These are phyloP conservation scores for Parochlus steinenii DNA, from an alignment of 2,888 invertebrate species.

Conservation along the genomic window DNA sequence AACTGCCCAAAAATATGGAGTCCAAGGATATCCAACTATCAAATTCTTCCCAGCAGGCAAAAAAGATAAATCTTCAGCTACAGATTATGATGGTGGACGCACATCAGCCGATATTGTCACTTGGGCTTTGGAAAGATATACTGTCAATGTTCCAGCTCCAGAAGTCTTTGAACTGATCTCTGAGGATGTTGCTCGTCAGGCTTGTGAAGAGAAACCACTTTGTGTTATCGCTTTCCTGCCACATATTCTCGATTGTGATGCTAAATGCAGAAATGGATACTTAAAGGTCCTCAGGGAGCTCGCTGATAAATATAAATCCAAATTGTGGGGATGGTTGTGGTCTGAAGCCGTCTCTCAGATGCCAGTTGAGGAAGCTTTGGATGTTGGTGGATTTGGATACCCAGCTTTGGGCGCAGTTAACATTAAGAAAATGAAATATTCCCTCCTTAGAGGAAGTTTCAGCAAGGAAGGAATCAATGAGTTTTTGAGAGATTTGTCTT, in stretches of 20 bases:
- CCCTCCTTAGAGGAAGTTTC: conserved; percentile 83
- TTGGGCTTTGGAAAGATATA: conserved; percentile 74
- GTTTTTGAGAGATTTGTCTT: conserved; percentile 82
- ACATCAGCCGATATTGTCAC: conserved; percentile 76
- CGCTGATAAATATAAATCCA: conserved; percentile 84
- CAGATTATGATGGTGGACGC: conserved; percentile 87
- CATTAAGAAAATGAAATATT: conserved; percentile 91
- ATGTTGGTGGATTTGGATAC: conserved; percentile 95
- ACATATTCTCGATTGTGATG: conserved; percentile 90
- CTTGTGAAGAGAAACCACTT: conserved; percentile 74
- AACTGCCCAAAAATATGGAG: conserved; percentile 68
- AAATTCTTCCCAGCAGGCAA: conserved; percentile 72
- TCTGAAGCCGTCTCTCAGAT: conserved; percentile 77
- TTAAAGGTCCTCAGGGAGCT: conserved; percentile 51
- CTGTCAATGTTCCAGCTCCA: conserved; percentile 79
- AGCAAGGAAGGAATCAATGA: conserved; percentile 89
- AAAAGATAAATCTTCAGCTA: conserved; percentile 47
- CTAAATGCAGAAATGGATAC: conserved; percentile 80
- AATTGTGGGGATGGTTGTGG: conserved; percentile 98
- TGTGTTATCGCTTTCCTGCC: conserved; percentile 88
- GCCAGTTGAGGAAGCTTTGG: conserved; percentile 72
- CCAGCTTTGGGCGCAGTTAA: conserved; percentile 97
- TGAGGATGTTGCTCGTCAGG: conserved; percentile 45
- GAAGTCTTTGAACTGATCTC: conserved; percentile 57
- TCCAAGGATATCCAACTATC: conserved; percentile 93